Evolutionary conservation across 2,797 vertebrate genomes (phyloP), one percentile per base, ranked within the genome.

Genomic region (Mycteria americana): DNA sequence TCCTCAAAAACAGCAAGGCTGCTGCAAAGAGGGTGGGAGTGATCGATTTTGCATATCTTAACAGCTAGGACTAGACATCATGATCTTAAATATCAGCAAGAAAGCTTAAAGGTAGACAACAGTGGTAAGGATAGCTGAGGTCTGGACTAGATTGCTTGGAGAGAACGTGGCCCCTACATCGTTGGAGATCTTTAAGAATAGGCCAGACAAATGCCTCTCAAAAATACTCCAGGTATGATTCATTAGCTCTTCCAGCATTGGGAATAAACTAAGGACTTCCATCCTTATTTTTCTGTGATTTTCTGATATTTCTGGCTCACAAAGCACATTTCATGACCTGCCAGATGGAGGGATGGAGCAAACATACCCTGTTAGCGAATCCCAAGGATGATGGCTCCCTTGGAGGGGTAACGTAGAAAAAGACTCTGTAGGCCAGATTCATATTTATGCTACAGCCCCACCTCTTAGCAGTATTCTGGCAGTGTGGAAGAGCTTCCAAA

Each of bases 321-420:
- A 35, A 53, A 78, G 73, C 50, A 19, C 45, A 31, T 92, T 84
- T 84, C 45, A 10, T 75, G 93, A 72, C 83, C 92, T 94, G 82
- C 93, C 96, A 96, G 94, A 78, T 77, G 91, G 87, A 88, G 46
- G 35, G 43, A 83, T 78, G 69, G 79, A 82, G 88, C 85, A 87
- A 82, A 87, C 89, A 33, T 56, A 50, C 33, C 88, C 90, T 7
- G 4, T 54, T 82, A 82, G 77, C 6, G 15, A 50, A 89, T 94
- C 88, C 70, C 31, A 18, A 28, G 63, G 75, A 51, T 59, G 83
- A 82, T 59, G 77, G 73, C 68, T 96, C 54, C 62, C 83, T 76
- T 65, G 69, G 76, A 96, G 82, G 80, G 77, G 35, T 72, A 85
- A 79, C 54, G 27, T 33, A 69, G 62, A 33, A 73, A 72, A 73